Evolutionary conservation across 1,140 invertebrate species (phyloP), one percentile per base, ranked within the genome.

Genomic region (Formica selysi): DNA sequence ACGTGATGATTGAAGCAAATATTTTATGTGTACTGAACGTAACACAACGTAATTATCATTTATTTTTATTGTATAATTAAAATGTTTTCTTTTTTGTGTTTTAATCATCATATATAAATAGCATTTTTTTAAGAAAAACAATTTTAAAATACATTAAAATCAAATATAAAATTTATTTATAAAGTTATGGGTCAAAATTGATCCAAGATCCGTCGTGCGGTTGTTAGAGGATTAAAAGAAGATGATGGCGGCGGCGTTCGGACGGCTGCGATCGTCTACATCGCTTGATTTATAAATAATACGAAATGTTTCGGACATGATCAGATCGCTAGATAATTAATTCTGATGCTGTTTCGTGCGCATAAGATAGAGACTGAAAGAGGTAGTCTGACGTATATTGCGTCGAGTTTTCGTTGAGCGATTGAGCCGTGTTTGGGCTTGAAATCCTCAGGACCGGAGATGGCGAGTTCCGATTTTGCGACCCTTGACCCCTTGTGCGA

Each of bases 281-380:
- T 78, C 78, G 54, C 86, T 26, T 81, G 51, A 74, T 84, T 51
- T 85, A 86, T 54, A 74, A 86, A 85, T 62, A 74, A 71, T 54
- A 36, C 41, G 36, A 61, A 76, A 62, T 16, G 22, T 76, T 62
- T n/a, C 16, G 44, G 44, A n/a, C 26, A 68, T 38, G 36, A 70
- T n/a, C 29, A 79, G 13, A 22, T 4, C 41, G 16, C 38, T 80
- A 80, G 76, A 68, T 80, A 80, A 80, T 80, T 78, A 51, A 78
- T 48, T 32, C 48, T 51, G n/a, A 68, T 51, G 22, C 32, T 68
- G 36, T 68, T 38, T 80, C 44, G 44, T 19, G 41, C 59, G 59
- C 67, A 32, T 32, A 32, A 54, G 32, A 76, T 36, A 86, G 68
- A 76, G 65, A 71, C 36, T 83, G 64, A 76, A 83, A 51, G 41